phyloP scores from a whole-genome alignment of 2,888 invertebrate species.

The Crepidodera aurea region DNA sequence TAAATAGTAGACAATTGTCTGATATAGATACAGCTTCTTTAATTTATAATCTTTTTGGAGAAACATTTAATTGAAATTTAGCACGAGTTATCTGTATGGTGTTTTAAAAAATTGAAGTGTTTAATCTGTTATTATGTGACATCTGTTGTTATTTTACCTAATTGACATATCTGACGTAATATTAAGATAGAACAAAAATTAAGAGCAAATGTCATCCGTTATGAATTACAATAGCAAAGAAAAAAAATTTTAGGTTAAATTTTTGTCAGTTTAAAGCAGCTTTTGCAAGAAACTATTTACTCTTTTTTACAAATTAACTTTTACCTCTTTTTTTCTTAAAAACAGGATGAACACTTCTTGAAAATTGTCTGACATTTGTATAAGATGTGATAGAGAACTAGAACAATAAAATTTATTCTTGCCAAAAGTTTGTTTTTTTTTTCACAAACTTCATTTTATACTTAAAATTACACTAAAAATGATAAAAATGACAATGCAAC shows the following conservation, averaged over 20 bases:
- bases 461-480: neutral
- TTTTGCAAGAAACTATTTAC: too few relatives aligned
- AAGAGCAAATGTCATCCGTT: too few relatives aligned
- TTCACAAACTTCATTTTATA: neutral
- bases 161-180: neutral
- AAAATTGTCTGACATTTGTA: constrained; percentile 16
- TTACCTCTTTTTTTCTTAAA: neutral
- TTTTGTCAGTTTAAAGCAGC: too few relatives aligned
- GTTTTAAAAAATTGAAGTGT: neutral
- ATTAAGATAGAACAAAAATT: too few relatives aligned
- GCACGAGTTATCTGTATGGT: neutral
- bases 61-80: neutral
- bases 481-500: neutral
- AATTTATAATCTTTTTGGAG: neutral
- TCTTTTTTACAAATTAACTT: neutral
- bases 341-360: constrained; percentile 12
- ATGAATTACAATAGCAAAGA: too few relatives aligned
- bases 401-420: constrained; percentile 35
- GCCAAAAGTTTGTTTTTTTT: constrained; percentile 2
- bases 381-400: constrained; percentile 26
- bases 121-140: constrained; percentile 1
- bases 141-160: neutral
- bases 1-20: too few relatives aligned
- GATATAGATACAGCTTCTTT: neutral
- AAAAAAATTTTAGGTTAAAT: too few relatives aligned